Evolutionary conservation across 2,888 invertebrate genomes (phyloP).

Genomic region (Belgica antarctica): DNA sequence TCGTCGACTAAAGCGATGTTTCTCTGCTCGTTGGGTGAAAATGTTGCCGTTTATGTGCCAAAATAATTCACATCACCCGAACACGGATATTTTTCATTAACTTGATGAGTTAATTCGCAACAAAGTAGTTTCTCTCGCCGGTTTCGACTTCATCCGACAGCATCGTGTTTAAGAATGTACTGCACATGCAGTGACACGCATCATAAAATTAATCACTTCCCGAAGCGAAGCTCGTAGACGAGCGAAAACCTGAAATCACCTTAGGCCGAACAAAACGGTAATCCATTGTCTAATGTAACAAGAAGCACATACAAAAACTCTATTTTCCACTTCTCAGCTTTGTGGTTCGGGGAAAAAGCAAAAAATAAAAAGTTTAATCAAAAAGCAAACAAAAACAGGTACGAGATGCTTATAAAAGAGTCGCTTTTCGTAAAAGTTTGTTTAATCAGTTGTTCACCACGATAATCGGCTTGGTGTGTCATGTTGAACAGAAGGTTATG

Average conservation of each 20-base stretch:
- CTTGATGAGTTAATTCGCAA: slow-evolving; percentile 10
- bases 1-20: background rate
- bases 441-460: slow-evolving; percentile 6
- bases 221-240: no score
- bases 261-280: no score
- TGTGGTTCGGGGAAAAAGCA: background rate
- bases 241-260: no score
- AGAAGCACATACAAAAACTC: no score
- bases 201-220: slow-evolving; percentile 7
- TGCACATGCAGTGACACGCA: background rate
- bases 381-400: slow-evolving; percentile 34
- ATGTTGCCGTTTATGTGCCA: background rate
- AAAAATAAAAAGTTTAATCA: slow-evolving; percentile 25
- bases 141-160: no score
- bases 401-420: slow-evolving; percentile 31
- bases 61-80: background rate
- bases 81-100: background rate
- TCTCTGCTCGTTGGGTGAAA: background rate
- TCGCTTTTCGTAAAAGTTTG: background rate
- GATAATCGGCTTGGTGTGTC: slow-evolving; percentile 6
- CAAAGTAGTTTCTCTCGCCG: background rate
- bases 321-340: background rate
- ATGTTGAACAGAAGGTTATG: background rate
- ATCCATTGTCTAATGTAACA: no score
- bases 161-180: no score